Conservation (phyloP, 2,888 invertebrate species). For the Chalcis sispes region DNA sequence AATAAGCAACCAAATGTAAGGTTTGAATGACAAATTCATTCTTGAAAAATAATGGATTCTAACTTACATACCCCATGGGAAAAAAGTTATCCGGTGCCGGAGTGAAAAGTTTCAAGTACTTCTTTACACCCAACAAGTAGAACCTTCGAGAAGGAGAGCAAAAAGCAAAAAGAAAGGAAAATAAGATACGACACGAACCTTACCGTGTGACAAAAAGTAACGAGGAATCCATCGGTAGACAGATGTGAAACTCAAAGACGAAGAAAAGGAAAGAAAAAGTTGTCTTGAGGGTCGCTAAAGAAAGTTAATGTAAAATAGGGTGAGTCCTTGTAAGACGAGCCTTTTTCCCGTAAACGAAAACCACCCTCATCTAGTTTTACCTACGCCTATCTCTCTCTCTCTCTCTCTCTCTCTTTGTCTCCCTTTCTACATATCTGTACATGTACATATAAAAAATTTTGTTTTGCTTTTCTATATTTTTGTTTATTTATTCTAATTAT, state of each 20-base stretch:
- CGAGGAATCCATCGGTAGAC: slow-evolving; percentile 23
- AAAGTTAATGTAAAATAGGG: slow-evolving; percentile 31
- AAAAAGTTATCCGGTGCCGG: not conserved
- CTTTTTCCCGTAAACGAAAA: slow-evolving; percentile 18
- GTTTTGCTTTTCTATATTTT: too few species aligned
- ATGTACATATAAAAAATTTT: too few species aligned
- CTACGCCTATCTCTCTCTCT: not conserved
- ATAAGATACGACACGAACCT: not conserved
- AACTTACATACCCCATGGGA: slow-evolving; percentile 15
- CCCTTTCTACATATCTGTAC: not conserved
- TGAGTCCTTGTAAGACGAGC: slow-evolving; percentile 21
- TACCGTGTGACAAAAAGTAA: slow-evolving; percentile 26
- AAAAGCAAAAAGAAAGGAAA: not conserved
- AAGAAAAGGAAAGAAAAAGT: not conserved
- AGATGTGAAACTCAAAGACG: not conserved
- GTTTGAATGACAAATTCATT: slow-evolving; percentile 27
- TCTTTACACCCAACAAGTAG: slow-evolving; percentile 15
- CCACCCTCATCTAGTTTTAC: slow-evolving; percentile 18
- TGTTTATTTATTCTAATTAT: too few species aligned
- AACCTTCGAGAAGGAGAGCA: not conserved
- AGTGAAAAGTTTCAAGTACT: slow-evolving; percentile 30
- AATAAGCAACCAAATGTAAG: not conserved
- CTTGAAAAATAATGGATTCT: slow-evolving; percentile 13
- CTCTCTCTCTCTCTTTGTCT: not conserved
- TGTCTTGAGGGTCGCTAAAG: too few species aligned